Evolutionary conservation across 2,113 vertebrate genomes (phyloP).

Genomic region (Austrofundulus limnaeus): DNA sequence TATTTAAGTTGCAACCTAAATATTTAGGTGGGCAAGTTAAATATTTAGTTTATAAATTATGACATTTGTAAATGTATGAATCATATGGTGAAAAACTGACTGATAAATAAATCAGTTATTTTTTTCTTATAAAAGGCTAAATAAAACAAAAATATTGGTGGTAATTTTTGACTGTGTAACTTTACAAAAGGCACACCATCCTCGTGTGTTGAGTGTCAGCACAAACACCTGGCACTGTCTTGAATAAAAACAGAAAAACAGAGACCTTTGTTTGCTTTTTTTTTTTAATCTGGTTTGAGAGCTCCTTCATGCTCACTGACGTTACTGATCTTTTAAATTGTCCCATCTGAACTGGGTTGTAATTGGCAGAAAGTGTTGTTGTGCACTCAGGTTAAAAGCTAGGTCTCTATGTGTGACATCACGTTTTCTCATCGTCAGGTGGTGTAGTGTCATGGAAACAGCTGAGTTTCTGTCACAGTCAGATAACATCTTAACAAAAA

Average conservation of each 20-base stretch:
- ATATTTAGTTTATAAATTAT: no score
- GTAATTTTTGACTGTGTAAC: no score
- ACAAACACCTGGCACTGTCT: no score
- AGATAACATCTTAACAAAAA: background rate
- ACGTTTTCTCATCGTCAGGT: slow-evolving; percentile 15
- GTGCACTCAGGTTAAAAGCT: background rate
- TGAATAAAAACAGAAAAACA: slow-evolving; percentile 14
- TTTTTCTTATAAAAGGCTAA: no score
- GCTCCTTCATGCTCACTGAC: background rate
- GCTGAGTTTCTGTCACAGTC: slow-evolving; percentile 18
- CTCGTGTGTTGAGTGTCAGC: no score
- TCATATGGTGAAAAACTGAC: no score
- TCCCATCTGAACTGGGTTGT: background rate
- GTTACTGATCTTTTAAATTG: background rate
- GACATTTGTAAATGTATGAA: no score
- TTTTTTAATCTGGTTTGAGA: background rate
- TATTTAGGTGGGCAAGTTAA: no score
- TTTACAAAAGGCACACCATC: no score
- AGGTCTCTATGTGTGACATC: slow-evolving; percentile 35
- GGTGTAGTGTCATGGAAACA: slow-evolving; percentile 24
- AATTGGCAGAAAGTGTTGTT: background rate
- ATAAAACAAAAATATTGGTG: no score
- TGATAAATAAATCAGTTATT: no score
- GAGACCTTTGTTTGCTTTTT: slow-evolving; percentile 21
- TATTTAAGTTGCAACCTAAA: no score